phyloP scores from a whole-genome alignment of 1,140 invertebrate species.

The Psilanteris sp. region DNA sequence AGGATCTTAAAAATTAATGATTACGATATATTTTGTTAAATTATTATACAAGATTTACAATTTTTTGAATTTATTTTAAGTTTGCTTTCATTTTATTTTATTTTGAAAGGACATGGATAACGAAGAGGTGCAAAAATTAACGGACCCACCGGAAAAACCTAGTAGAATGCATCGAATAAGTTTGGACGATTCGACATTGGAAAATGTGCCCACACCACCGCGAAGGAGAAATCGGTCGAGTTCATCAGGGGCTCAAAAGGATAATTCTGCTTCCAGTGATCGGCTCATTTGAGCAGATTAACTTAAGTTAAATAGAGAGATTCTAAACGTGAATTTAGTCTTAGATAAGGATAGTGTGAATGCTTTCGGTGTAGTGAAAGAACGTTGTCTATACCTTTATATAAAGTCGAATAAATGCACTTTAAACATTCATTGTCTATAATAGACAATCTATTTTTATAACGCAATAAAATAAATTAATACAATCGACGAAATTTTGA shows the following conservation, averaged over 20 bases:
- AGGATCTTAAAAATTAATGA: too few species aligned
- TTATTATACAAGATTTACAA: not conserved
- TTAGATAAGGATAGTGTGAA: not conserved
- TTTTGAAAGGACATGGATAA: not conserved
- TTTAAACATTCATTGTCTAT: too few species aligned
- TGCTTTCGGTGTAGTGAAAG: too few species aligned
- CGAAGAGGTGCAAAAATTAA: conserved; percentile 12
- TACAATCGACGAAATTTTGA: too few species aligned
- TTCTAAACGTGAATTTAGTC: not conserved
- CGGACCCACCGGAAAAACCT: conserved; percentile 70
- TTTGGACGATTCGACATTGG: conserved; percentile 53
- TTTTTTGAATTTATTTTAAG: not conserved
- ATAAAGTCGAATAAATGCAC: too few species aligned
- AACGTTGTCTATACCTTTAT: too few species aligned
- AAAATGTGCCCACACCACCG: conserved; percentile 71
- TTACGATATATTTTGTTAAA: too few species aligned
- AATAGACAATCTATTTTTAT: too few species aligned
- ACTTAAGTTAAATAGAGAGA: conserved; percentile 6
- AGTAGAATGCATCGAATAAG: conserved; percentile 64
- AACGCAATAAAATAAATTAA: too few species aligned
- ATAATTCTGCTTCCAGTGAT: conserved; percentile 60
- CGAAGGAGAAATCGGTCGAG: conserved; percentile 67
- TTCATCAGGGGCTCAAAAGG: conserved; percentile 49
- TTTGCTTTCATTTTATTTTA: conserved; percentile 1
- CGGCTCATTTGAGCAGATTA: conserved; percentile 69